Base-by-base conservation (phyloP, 2,797 vertebrate genomes). In the Mus caroli region DNA sequence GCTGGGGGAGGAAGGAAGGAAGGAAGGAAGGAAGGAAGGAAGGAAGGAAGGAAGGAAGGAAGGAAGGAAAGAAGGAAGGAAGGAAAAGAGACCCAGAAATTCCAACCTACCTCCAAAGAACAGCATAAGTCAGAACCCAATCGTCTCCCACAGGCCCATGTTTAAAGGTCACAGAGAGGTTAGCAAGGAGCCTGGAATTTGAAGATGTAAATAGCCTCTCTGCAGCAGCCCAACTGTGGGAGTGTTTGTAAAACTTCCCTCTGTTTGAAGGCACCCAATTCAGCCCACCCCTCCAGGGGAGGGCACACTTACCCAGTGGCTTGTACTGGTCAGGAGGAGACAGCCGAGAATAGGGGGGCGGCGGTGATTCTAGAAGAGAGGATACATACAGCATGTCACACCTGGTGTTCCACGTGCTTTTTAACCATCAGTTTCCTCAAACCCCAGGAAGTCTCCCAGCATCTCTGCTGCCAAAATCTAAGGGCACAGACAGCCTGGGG, bases 321-420 rank as follows among this genome's bases (percentile, higher is more conserved):
- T 99, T 99, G 98, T 99, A 99, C 98, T 99, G 99, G 97, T 99
- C 99, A 92, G 98, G 99, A 92, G 99, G 99, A 98, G 99, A 99
- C 98, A 99, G 99, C 98, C 99, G 99, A 87, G 99, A 99, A 98
- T 99, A 99, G 96, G 99, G 99, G 98, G 99, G 99, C 95, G 99
- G 99, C 75, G 99, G 99, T 98, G 99, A 99, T 98, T 99, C 99
- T 99, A 99, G 71, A 99, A 99, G 97, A 98, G 90, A 99, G 98
- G 82, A 98, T 96, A 98, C 19, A 98, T 96, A 98, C 19, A 96
- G 96, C 95, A 97, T 0, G 89, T 99, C 98, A 98, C 14, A 86
- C 58, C 78, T 43, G 13, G 24, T n/a, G 11, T n/a, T 67, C 87
- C 34, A n/a, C 2, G 10, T 77, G 90, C 56, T 71, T 95, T 95